Evolutionary conservation across 2,797 vertebrate species (phyloP).

Genomic region (Chloroceryle inda): DNA sequence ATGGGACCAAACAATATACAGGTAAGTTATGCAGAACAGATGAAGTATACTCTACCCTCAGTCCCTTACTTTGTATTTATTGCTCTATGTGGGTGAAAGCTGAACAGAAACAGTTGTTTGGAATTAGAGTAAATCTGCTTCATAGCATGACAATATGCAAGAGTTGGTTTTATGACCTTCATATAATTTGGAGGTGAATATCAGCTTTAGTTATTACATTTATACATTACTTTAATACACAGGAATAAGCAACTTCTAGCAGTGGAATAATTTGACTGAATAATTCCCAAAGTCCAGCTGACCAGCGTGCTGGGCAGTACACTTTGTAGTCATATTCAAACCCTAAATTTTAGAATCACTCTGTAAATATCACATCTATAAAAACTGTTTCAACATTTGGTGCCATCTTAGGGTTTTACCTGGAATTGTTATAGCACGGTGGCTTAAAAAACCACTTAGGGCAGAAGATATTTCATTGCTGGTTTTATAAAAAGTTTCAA

Average conservation of each 20-base stretch:
- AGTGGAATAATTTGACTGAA: neutral
- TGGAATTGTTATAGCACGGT: neutral
- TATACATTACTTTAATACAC: neutral
- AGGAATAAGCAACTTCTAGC: neutral
- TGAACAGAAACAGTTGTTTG: neutral
- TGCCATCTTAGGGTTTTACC: neutral
- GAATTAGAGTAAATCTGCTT: neutral
- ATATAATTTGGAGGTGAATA: neutral
- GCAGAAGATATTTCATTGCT: neutral
- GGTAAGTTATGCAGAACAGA: neutral
- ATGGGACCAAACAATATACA: neutral
- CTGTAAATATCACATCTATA: neutral
- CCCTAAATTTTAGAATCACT: neutral
- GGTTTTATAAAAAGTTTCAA: conserved; percentile 41
- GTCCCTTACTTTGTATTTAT: neutral
- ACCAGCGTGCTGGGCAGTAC: neutral
- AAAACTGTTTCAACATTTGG: neutral
- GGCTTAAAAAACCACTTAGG: neutral
- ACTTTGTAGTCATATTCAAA: neutral
- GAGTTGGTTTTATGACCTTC: neutral
- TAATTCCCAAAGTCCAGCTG: neutral
- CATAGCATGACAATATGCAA: neutral
- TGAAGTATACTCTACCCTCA: neutral
- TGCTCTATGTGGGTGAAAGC: neutral
- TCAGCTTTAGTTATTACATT: neutral